A percentile compares a stretch with the other conserved stretches of the same genome.
These are phyloP conservation scores for Blera fallax DNA, from an alignment of 2,888 invertebrate genomes.

Conservation along the genomic window DNA sequence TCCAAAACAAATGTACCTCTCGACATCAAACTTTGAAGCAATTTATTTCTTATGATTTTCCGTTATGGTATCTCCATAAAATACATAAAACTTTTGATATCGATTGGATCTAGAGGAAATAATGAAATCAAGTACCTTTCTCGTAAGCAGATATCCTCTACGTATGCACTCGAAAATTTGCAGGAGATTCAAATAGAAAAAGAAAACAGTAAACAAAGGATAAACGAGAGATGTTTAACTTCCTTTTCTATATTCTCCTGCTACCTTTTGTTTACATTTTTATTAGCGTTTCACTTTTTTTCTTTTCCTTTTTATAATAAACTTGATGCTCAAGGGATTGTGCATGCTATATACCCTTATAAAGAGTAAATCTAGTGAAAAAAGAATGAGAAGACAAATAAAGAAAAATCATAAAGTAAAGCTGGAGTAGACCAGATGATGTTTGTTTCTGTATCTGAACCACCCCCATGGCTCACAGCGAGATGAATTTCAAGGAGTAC, in stretches of 20 bases:
- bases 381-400: not conserved
- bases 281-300: conserved; percentile 24
- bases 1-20: not conserved
- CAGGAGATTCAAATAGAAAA: conserved; percentile 35
- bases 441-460: not conserved
- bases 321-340: conserved; percentile 18
- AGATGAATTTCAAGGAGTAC: no score
- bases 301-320: not conserved
- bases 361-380: not conserved
- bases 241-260: not conserved
- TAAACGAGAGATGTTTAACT: conserved; percentile 34
- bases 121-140: conserved; percentile 26
- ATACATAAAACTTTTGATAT: conserved; percentile 27
- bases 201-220: conserved; percentile 33
- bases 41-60: conserved; percentile 31
- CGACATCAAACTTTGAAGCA: conserved; percentile 32
- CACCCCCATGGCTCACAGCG: not conserved
- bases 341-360: not conserved
- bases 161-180: not conserved
- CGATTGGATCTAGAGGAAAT: conserved; percentile 14
- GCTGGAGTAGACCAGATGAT: conserved; percentile 5
- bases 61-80: not conserved
- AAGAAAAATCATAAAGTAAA: not conserved
- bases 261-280: conserved; percentile 41
- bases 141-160: not conserved